phyloP scores from a whole-genome alignment of 2,113 vertebrate species.

The Promerops cafer region DNA sequence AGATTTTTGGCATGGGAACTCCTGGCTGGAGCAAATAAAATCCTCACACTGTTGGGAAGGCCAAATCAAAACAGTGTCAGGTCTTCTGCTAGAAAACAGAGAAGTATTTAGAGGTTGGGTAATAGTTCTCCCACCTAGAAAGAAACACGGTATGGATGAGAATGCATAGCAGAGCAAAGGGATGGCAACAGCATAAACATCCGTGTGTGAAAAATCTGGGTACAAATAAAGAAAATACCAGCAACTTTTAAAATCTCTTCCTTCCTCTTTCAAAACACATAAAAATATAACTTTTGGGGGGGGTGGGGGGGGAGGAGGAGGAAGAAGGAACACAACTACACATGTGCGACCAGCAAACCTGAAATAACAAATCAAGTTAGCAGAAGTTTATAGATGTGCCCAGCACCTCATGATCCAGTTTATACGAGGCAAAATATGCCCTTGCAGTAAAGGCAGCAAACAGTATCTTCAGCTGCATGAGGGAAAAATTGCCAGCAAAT shows the following conservation, averaged over 20 bases:
- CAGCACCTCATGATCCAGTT: not conserved
- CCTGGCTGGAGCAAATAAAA: not conserved
- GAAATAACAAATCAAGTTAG: not conserved
- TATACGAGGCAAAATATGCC: not conserved
- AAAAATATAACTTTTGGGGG: not conserved
- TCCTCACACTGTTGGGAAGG: not conserved
- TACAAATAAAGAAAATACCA: not conserved
- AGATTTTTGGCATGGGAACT: not conserved
- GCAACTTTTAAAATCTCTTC: not conserved
- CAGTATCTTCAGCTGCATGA: not conserved
- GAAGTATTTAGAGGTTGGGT: not conserved
- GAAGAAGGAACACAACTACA: not conserved
- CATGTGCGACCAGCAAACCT: not conserved
- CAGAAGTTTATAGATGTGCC: not conserved
- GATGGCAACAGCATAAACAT: not conserved
- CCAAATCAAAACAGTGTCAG: not conserved
- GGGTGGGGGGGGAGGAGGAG: rapidly evolving
- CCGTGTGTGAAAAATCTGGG: not conserved
- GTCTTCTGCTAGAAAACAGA: not conserved
- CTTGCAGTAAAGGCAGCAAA: not conserved
- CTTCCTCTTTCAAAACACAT: not conserved
- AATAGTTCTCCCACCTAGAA: not conserved
- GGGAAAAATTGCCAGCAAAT: not conserved
- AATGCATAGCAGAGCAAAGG: not conserved
- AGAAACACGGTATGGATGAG: rapidly evolving